Evolutionary conservation across 2,113 vertebrate species (phyloP), one percentile per base, ranked within the genome.

Genomic region (Hemiscyllium ocellatum): DNA sequence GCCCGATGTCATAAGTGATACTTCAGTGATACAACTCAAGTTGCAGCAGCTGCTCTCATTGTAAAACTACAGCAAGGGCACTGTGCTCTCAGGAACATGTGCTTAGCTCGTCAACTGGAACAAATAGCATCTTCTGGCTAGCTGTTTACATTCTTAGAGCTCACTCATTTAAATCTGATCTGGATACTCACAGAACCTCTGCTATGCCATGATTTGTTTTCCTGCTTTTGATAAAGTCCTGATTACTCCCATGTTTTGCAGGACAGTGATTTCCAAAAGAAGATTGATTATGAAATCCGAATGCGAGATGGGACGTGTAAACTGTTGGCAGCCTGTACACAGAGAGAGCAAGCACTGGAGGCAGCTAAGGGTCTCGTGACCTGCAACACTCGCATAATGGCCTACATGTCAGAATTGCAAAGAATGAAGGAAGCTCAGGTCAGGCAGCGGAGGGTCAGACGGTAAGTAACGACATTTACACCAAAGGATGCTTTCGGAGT

Each of bases 181-280:
- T 61, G 56, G 56, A 61, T 12, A 1, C 56, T 61, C 56, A 61
- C 56, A 61, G 56, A 7, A 61, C 3, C 42, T 8, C 56, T 61
- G 8, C 56, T 12, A 1, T 12, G 10, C 10, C 8, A 10, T 61
- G 56, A 61, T 12, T 61, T 61, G 56, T 61, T 61, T 7, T 61
- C 7, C 56, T 61, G 56, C 17, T 87, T 37, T 47, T 37, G 17
- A 20, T 56, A 83, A 72, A 52, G 20, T 87, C 26, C 17, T 33
- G 26, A 29, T 22, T n/a, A 1, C 20, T 70, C 61, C 56, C 47
- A 22, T n/a, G n/a, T 42, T 86, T 42, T 96, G 78, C 97, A 99
- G 99, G 99, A 99, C 97, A 98, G 98, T 0, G 98, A 99, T 97
- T 97, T 99, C 96, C 98, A 99, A 97, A 98, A 98, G 97, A 98